Evolutionary conservation across 2,888 invertebrate genomes (phyloP).

Genomic region (Habrosyne pyritoides): DNA sequence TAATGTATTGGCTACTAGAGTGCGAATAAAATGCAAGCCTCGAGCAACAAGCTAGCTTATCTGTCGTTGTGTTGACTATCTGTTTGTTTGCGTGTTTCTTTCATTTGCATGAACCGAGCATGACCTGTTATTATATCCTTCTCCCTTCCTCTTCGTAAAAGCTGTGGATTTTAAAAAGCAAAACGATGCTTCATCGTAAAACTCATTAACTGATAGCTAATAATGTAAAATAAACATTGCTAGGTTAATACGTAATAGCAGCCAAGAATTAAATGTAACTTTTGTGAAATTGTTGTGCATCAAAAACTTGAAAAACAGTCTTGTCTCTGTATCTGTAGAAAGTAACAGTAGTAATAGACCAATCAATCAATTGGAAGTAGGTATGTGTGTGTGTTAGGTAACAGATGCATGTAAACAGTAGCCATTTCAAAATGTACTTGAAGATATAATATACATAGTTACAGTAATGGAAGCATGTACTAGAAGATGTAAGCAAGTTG

Average conservation of each 20-base stretch:
- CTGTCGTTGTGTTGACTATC: slow-evolving; percentile 75
- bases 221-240: not conserved
- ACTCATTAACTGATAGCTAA: slow-evolving; percentile 13
- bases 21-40: slow-evolving; percentile 61
- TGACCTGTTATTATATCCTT: slow-evolving; percentile 70
- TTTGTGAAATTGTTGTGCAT: slow-evolving; percentile 41
- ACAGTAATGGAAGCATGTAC: slow-evolving; percentile 51
- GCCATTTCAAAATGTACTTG: slow-evolving; percentile 45
- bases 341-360: slow-evolving; percentile 61
- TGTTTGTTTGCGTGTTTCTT: slow-evolving; percentile 80
- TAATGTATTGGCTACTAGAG: slow-evolving; percentile 67
- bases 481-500: slow-evolving; percentile 30
- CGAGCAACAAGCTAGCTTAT: slow-evolving; percentile 72
- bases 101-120: slow-evolving; percentile 82
- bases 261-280: slow-evolving; percentile 35
- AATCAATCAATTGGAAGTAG: slow-evolving; percentile 53
- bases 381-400: slow-evolving; percentile 71
- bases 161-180: slow-evolving; percentile 52
- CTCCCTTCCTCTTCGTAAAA: slow-evolving; percentile 62
- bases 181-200: slow-evolving; percentile 40
- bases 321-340: slow-evolving; percentile 47
- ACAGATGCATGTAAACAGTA: slow-evolving; percentile 67
- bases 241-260: slow-evolving; percentile 12
- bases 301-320: slow-evolving; percentile 50
- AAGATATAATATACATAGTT: slow-evolving; percentile 42